Base-by-base conservation (phyloP, 2,113 vertebrate genomes). In the Gila orcuttii region DNA sequence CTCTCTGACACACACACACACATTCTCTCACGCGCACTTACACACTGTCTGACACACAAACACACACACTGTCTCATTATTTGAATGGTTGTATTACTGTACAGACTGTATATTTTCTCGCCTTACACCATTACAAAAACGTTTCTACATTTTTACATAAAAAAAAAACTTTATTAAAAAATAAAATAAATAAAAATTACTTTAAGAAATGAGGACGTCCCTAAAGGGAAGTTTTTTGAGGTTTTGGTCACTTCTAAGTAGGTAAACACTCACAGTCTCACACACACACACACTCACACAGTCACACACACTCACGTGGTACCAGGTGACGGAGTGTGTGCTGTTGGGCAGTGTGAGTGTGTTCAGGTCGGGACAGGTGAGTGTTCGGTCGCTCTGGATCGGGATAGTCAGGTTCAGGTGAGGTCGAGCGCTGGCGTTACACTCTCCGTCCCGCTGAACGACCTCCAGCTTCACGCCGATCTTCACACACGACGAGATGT, bases 401-500 rank as follows among this genome's bases (percentile, higher is more conserved):
- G 95, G 94, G 17, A 97, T 66, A 33, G 82, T 89, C 6, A 90
- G 13, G 82, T 93, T 77, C 10, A 25, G 31, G 15, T 36, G 86
- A 0, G 78, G 36, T 21, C 25, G 3, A 4, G 91, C 88, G 0
- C 81, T 85, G 52, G 45, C 0, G 42, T 88, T 15, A 92, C 91
- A 84, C 96, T 97, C 52, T 6, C 62, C 1, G 77, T 91, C 90
- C 71, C 93, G 95, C 0, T 88, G 91, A 83, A 96, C 59, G 59
- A 99, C 97, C 68, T 93, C 94, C 85, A 99, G 91, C 0, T 93
- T 94, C 89, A 98, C 95, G 0, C 96, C 91, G 17, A 96, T 96
- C 94, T 96, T 96, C 77, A 93, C 95, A 92, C 97, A 97, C 39
- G 95, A 96, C 0, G 96, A 96, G 71, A 93, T 95, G 80, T 99